These are phyloP conservation scores for Agrochola lychnidis DNA, from an alignment of 2,888 invertebrate species.

Conservation along the genomic window DNA sequence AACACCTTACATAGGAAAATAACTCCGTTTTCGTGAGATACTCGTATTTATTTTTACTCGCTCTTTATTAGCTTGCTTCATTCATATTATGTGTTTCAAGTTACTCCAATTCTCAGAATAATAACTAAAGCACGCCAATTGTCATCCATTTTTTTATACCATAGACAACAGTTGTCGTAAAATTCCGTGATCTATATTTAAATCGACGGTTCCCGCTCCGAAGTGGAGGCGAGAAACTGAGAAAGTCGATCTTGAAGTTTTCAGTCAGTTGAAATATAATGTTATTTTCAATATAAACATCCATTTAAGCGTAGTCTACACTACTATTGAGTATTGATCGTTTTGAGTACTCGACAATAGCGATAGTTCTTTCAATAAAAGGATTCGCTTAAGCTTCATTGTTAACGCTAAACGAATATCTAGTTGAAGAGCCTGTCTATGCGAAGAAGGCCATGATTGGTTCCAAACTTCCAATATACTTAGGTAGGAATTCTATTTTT, in stretches of 20 bases:
- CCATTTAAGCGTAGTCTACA: not conserved
- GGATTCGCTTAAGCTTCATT: slow-evolving; percentile 41
- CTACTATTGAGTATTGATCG: slow-evolving; percentile 33
- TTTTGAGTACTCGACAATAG: slow-evolving; percentile 14
- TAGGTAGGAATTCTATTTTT: not conserved
- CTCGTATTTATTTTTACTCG: too few relatives aligned
- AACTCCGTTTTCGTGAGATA: too few relatives aligned
- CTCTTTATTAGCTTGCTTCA: too few relatives aligned
- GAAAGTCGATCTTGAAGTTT: not conserved
- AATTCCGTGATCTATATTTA: slow-evolving; percentile 2
- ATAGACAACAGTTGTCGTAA: not conserved
- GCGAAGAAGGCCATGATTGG: slow-evolving; percentile 8
- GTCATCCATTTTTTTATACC: too few relatives aligned
- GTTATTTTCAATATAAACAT: slow-evolving; percentile 11
- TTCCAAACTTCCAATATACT: slow-evolving; percentile 3
- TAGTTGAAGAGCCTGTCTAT: not conserved
- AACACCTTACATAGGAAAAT: not conserved
- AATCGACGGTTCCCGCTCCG: not conserved
- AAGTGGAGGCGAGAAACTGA: not conserved
- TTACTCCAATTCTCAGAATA: too few relatives aligned
- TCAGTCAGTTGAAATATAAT: not conserved
- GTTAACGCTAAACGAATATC: slow-evolving; percentile 30
- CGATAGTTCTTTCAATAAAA: slow-evolving; percentile 33
- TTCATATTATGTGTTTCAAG: too few relatives aligned
- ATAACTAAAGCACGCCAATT: too few relatives aligned